Base-by-base conservation (phyloP, 2,888 invertebrate genomes). In the Clistopyga incitator region DNA sequence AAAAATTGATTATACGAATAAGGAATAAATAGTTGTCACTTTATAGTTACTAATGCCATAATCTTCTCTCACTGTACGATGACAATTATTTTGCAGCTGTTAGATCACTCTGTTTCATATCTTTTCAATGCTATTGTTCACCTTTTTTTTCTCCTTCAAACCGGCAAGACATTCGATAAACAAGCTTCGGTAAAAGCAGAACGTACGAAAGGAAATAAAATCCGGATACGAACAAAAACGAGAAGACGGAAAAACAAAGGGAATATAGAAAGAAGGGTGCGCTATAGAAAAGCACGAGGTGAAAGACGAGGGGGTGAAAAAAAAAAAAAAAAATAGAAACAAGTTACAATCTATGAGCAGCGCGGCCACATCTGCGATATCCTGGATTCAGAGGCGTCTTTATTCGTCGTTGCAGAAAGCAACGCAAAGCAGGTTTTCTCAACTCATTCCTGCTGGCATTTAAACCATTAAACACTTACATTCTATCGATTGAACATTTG, bases 351-450 rank as follows among this genome's bases (percentile, higher is more conserved):
- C 70, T 54, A 54, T 54, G 70, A 70, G 54, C 38, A 61, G 54
- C 70, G 82, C 56, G 79, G 80, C 86, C 86, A 80, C 85, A 86
- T 84, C 84, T 76, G 85, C 82, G 85, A 86, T 86, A 86, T 89
- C 84, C 85, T 74, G 84, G 65, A 84, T 84, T 87, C 87, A 76
- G 54, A 76, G 59, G 76, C 50, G 38, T 71, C 65, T 61, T n/a
- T 54, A 25, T 25, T 13, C 54, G 20, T 18, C 15, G 23, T 52
- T 59, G 72, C 54, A 42, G 45, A 13, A 78, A 34, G 23, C 54
- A 23, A 6, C n/a, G n/a, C 29, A 6, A 67, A 72, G 56, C 56
- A 50, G 56, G 29, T 29, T 71, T 29, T 56, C 56, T 79, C 50
- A n/a, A 67, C 42, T 77, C 77, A 42, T 84, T 18, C 45, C 67